phyloP scores from a whole-genome alignment of 2,888 invertebrate species.

The Melolontha melolontha region DNA sequence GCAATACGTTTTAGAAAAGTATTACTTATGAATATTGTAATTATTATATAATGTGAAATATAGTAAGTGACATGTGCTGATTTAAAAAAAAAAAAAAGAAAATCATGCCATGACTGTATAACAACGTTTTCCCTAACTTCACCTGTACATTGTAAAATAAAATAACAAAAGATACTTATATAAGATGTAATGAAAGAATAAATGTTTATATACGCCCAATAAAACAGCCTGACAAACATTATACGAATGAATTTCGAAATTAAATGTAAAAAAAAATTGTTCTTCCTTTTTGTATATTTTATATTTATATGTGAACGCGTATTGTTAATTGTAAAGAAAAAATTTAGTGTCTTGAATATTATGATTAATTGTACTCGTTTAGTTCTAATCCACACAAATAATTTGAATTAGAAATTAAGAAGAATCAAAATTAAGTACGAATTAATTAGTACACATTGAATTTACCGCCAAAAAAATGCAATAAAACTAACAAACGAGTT shows the following conservation, averaged over 20 bases:
- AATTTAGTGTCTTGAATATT: not conserved
- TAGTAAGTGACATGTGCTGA: constrained; percentile 26
- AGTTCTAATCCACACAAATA: too few relatives aligned
- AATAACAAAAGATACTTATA: constrained; percentile 3
- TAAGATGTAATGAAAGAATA: too few relatives aligned
- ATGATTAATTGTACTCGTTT: too few relatives aligned
- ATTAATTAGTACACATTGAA: too few relatives aligned
- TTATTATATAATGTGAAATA: constrained; percentile 48
- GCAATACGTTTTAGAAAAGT: constrained; percentile 45
- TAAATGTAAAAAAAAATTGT: constrained; percentile 20
- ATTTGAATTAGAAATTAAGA: too few relatives aligned
- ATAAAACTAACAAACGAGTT: too few relatives aligned
- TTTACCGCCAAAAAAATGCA: too few relatives aligned
- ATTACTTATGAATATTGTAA: constrained; percentile 45
- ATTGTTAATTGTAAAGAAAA: constrained; percentile 13
- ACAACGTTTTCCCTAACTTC: constrained; percentile 16
- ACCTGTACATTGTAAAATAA: constrained; percentile 36
- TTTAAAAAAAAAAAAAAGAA: not conserved
- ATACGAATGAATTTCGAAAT: constrained; percentile 7
- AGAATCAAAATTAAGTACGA: too few relatives aligned
- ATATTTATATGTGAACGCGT: constrained; percentile 11
- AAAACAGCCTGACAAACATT: not conserved
- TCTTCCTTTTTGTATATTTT: constrained; percentile 36
- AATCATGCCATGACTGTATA: constrained; percentile 20
- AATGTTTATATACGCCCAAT: too few relatives aligned